These are phyloP conservation scores for Pristionchus mayeri DNA, from an alignment of 2,888 invertebrate species.

Conservation along the genomic window DNA sequence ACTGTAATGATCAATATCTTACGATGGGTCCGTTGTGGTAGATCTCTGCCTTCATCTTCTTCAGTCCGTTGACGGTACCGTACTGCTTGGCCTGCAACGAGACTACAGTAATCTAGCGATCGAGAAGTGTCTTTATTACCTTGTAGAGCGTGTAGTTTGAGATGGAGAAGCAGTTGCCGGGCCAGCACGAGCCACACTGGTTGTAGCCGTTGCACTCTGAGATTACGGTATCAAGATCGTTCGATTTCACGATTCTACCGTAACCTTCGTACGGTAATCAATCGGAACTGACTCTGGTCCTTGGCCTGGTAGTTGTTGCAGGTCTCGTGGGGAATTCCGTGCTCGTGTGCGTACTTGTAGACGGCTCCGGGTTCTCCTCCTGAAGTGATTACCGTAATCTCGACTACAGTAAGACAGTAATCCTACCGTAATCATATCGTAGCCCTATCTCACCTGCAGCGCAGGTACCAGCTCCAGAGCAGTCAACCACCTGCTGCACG, in stretches of 20 bases:
- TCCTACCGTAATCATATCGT: too few species aligned
- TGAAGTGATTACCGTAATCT: too few species aligned
- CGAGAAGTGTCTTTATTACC: constrained; percentile 63
- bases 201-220: constrained; percentile 77
- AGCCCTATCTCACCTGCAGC: too few species aligned
- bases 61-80: constrained; percentile 76
- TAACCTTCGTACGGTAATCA: too few species aligned
- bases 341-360: constrained; percentile 78
- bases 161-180: constrained; percentile 77
- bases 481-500: constrained; percentile 76
- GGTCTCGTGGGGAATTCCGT: constrained; percentile 79
- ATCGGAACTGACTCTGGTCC: constrained; percentile 76
- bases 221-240: too few species aligned
- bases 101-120: too few species aligned
- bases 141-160: constrained; percentile 78
- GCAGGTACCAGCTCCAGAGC: constrained; percentile 78
- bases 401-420: too few species aligned
- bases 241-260: too few species aligned
- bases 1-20: too few species aligned
- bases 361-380: constrained; percentile 77
- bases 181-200: constrained; percentile 78
- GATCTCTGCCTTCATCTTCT: constrained; percentile 80
- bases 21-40: constrained; percentile 79
- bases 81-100: constrained; percentile 46
- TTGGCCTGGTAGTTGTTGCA: constrained; percentile 80